These are phyloP conservation scores for Dendrophyllia cribrosa DNA, from an alignment of 64 coral and sea anemone genomes.

Conservation along the genomic window DNA sequence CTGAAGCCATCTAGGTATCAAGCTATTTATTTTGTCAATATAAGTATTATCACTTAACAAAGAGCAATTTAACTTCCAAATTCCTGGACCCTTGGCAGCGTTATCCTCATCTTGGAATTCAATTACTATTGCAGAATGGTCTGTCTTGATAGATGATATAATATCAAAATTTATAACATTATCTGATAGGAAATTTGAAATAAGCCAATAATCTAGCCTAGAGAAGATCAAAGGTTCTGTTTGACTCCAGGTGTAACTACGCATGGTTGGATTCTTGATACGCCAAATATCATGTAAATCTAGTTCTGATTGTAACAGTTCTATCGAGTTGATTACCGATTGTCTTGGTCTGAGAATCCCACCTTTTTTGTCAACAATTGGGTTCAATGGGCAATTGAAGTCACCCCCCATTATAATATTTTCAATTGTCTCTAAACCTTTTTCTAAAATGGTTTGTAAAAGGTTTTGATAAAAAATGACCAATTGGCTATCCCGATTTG, in stretches of 20 bases:
- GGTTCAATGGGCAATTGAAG: not conserved
- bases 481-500: not conserved
- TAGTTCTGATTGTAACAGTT: conserved; percentile 3
- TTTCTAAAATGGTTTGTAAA: not conserved
- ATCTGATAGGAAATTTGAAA: conserved; percentile 1
- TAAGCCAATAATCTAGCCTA: not conserved
- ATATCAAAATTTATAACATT: not conserved
- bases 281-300: conserved; percentile 15
- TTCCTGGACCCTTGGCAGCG: conserved; percentile 11
- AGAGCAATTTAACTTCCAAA: conserved; percentile 73
- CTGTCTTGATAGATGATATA: conserved; percentile 9
- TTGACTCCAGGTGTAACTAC: conserved; percentile 15
- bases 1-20: conserved; percentile 4
- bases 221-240: not conserved
- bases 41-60: conserved; percentile 34
- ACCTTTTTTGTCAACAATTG: not conserved
- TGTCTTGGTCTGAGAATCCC: not conserved
- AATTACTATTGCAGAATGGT: conserved; percentile 20
- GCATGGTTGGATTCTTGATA: not conserved
- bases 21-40: conserved; percentile 36
- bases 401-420: not conserved
- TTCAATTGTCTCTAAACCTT: not conserved
- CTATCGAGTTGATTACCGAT: not conserved
- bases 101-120: conserved; percentile 23
- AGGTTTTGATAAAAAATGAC: not conserved